Evolutionary conservation across 2,113 vertebrate genomes (phyloP), one percentile per base, ranked within the genome.

Genomic region (Eudyptes chrysolophus): DNA sequence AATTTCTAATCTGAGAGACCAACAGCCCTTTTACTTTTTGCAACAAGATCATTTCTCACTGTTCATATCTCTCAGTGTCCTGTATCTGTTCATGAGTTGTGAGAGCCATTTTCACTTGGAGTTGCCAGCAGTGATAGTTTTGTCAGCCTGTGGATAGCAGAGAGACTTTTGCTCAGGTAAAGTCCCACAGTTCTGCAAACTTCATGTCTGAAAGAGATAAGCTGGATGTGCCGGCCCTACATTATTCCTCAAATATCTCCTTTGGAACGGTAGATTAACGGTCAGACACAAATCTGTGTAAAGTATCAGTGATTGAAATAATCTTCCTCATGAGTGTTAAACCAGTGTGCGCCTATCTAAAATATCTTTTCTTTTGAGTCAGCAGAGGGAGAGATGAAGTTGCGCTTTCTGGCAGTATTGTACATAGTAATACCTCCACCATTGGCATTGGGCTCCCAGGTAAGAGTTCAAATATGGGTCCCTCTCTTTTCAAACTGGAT

Each of bases 401-500:
- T 64, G 25, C 2, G 1, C 17, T 85, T 90, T 72, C 42, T 92
- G 68, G 16, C 5, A 48, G 49, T 52, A 44, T 20, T 68, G 6
- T 13, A 58, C 7, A 13, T 14, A 21, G 12, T 7, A 9, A 30
- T 71, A 55, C 7, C 5, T 89, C 22, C 29, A 34, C 16, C 18
- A 13, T 1, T 42, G 64, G 15, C 9, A 13, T 0, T 62, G 52
- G 5, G 34, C 13, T 93, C 42, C 46, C 20, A 66, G 20, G 5
- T n/a, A 48, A 42, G 18, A 22, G 13, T 22, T 38, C 42, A 82
- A 32, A 38, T 38, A n/a, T 13, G 5, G 13, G 4, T 61, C 13
- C 29, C 8, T 88, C 40, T 78, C 13, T 57, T 90, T 85, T 79
- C 51, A 79, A 18, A 30, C 20, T 49, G 9, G 7, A 22, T 62